Evolutionary conservation across 2,113 vertebrate species (phyloP), one percentile per base, ranked within the genome.

Genomic region (Bufo gargarizans): DNA sequence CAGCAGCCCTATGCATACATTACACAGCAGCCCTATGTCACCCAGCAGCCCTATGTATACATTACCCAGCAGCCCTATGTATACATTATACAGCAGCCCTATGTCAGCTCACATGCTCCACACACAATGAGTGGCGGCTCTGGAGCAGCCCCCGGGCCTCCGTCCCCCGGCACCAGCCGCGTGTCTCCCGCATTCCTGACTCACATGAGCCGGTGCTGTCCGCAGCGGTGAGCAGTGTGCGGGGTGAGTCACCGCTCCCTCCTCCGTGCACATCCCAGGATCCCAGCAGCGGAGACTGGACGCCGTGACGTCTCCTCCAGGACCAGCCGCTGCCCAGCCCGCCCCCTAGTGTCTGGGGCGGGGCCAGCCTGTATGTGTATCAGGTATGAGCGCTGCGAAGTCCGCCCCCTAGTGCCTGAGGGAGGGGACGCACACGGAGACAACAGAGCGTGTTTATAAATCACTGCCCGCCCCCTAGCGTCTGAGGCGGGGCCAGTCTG

Each of bases 211-310:
- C 56, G 16, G n/a, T 22, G 69, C 33, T 13, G 22, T 45, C 84
- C 69, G 67, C 10, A 4, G 19, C 0, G 47, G 10, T 8, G 56
- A 43, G 22, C 78, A 43, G 43, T 61, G 33, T 20, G 80, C 43
- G 61, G 61, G 61, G 16, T 55, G 82, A 69, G 82, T 84, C 82
- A 84, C 82, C 50, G 19, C 63, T 43, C 22, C 22, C 8, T 9
- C 80, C 63, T 20, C 63, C 82, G 82, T 4, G 33, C 63, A 9
- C 81, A 16, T 5, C 10, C 47, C 7, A 14, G 20, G 10, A 63
- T 63, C 61, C 43, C 61, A 1, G 80, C 33, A 82, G 80, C 61
- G 6, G 19, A 65, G 59, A 58, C 56, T 12, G 56, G 13, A 12
- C 59, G 33, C 80, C 14, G 84, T 47, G 84, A 85, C 49, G 82